These are phyloP conservation scores for Camelus bactrianus DNA, from an alignment of 2,113 vertebrate species.

Conservation along the genomic window DNA sequence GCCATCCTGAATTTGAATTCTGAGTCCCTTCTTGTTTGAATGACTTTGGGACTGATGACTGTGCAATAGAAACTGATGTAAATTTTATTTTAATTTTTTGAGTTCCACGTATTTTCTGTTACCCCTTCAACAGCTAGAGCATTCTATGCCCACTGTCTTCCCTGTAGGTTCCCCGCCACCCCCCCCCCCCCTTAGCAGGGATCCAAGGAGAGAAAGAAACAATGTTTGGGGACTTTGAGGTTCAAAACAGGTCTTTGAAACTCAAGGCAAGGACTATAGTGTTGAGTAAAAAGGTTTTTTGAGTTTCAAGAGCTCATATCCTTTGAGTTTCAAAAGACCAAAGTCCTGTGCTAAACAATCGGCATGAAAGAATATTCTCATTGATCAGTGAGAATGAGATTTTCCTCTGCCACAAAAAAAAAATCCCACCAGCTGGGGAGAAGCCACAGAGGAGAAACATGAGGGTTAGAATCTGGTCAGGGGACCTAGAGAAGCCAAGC, in stretches of 20 bases:
- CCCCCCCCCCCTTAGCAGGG: neutral
- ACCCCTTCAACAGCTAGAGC: neutral
- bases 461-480: neutral
- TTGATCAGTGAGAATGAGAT: conserved; percentile 51
- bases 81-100: neutral
- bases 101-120: neutral
- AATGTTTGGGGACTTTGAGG: conserved; percentile 39
- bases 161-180: too few species aligned
- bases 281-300: conserved; percentile 58
- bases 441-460: neutral
- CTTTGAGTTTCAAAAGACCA: conserved; percentile 63
- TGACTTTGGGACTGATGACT: neutral
- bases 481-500: neutral
- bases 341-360: conserved; percentile 49
- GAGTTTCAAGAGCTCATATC: conserved; percentile 22
- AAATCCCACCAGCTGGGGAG: neutral
- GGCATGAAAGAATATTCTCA: neutral
- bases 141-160: neutral
- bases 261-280: neutral
- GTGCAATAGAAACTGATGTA: neutral
- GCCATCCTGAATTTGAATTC: neutral
- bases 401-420: neutral
- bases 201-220: conserved; percentile 53
- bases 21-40: neutral
- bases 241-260: conserved; percentile 67